These are phyloP conservation scores for Cavia aperea DNA, from an alignment of 2,113 vertebrate species.

Conservation along the genomic window DNA sequence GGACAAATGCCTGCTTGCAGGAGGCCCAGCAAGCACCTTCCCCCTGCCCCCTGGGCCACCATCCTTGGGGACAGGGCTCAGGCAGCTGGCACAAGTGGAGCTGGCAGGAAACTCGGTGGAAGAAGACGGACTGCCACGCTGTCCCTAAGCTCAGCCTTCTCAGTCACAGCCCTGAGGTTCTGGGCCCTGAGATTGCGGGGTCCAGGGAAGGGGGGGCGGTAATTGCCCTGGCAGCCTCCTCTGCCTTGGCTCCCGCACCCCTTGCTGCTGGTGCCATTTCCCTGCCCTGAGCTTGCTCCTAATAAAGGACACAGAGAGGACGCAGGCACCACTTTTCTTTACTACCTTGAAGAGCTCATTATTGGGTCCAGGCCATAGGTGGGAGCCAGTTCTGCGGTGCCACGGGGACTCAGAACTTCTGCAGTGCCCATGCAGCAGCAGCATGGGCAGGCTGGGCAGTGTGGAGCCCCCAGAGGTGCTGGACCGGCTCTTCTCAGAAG, in stretches of 20 bases:
- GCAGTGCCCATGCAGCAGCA: neutral
- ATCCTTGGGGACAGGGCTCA: neutral
- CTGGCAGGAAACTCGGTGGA: neutral
- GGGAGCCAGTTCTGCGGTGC: accelerated
- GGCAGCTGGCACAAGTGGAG: accelerated
- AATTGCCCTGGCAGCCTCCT: accelerated
- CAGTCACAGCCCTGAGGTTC: accelerated
- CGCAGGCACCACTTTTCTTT: accelerated
- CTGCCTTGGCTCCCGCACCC: accelerated
- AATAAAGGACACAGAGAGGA: accelerated
- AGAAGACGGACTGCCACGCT: accelerated
- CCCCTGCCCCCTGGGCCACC: neutral
- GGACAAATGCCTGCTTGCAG: accelerated
- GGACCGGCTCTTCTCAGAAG: too few relatives aligned
- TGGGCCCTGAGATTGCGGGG: too few relatives aligned
- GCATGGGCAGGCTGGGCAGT: too few relatives aligned
- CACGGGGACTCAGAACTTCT: neutral
- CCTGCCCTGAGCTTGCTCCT: too few relatives aligned
- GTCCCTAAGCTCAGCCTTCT: accelerated
- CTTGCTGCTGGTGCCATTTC: accelerated
- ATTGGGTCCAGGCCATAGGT: neutral
- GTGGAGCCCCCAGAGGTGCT: accelerated
- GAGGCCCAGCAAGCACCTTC: accelerated
- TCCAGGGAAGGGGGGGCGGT: accelerated
- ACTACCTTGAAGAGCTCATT: too few relatives aligned